These are phyloP conservation scores for Xiphias gladius DNA, from an alignment of 2,113 vertebrate genomes.

Conservation along the genomic window DNA sequence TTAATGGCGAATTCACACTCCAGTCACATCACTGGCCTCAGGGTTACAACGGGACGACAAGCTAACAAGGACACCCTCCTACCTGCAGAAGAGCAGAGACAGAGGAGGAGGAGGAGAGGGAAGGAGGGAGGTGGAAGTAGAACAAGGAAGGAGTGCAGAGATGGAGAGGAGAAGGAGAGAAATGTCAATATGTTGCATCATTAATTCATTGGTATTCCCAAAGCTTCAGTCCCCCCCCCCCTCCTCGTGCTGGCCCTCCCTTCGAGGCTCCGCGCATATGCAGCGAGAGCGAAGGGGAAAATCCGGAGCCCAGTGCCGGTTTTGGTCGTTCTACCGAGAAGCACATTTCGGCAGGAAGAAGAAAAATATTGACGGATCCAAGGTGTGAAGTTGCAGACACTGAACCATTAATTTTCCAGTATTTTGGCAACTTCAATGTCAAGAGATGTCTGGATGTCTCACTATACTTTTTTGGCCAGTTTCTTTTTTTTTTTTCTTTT, in stretches of 20 bases:
- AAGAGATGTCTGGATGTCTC: no score
- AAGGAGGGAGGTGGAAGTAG: not conserved
- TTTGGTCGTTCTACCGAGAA: no score
- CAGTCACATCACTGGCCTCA: constrained; percentile 62
- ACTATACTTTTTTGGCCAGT: no score
- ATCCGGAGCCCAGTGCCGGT: no score
- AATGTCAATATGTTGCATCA: constrained; percentile 76
- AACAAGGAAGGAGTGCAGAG: not conserved
- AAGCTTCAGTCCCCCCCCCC: constrained; percentile 16
- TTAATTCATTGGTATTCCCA: constrained; percentile 61
- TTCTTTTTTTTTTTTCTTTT: no score
- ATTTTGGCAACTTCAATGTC: no score
- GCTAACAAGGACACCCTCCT: constrained; percentile 65
- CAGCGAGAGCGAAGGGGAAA: no score
- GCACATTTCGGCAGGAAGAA: no score
- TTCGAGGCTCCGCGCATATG: not conserved
- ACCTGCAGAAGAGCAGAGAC: constrained; percentile 34
- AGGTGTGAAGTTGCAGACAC: no score
- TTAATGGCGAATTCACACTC: constrained; percentile 38
- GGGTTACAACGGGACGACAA: constrained; percentile 64
- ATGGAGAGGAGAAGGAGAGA: constrained; percentile 30
- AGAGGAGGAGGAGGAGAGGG: not conserved
- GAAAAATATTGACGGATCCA: no score
- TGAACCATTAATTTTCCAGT: no score
- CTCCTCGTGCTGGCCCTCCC: not conserved